A percentile compares a stretch with the other conserved stretches of the same genome.
Conservation (phyloP, 2,888 invertebrate species). For the Tetranychus truncatus region DNA sequence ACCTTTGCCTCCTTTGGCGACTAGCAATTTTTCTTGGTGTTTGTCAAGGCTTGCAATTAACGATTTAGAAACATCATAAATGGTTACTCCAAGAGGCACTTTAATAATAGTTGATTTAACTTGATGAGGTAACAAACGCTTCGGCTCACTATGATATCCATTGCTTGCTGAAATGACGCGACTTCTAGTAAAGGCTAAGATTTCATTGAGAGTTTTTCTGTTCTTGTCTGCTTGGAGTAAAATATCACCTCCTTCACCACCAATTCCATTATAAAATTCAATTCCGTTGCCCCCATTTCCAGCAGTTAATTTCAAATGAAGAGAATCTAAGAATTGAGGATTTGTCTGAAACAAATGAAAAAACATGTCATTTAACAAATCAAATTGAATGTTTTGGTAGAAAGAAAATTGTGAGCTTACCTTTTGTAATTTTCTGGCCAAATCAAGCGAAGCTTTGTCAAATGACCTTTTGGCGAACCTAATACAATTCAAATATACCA, state of each 20-base stretch:
- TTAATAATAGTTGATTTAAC: conserved; percentile 51
- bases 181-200: conserved; percentile 34
- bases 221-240: conserved; percentile 38
- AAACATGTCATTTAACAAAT: not conserved
- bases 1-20: conserved; percentile 65
- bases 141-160: conserved; percentile 53
- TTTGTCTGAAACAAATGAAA: not conserved
- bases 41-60: conserved; percentile 52
- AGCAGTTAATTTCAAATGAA: not conserved
- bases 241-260: conserved; percentile 77
- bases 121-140: conserved; percentile 52
- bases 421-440: not conserved
- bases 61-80: conserved; percentile 45
- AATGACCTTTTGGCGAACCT: not conserved
- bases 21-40: conserved; percentile 45
- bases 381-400: not conserved
- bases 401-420: not conserved
- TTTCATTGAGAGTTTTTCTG: conserved; percentile 30
- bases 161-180: conserved; percentile 46
- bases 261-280: conserved; percentile 56
- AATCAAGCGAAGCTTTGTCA: not conserved
- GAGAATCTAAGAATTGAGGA: not conserved
- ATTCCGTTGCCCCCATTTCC: conserved; percentile 63
- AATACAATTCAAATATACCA: not conserved
- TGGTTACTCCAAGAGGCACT: conserved; percentile 62